These are phyloP conservation scores for Erpetoichthys calabaricus DNA, from an alignment of 2,797 vertebrate species.

Conservation along the genomic window DNA sequence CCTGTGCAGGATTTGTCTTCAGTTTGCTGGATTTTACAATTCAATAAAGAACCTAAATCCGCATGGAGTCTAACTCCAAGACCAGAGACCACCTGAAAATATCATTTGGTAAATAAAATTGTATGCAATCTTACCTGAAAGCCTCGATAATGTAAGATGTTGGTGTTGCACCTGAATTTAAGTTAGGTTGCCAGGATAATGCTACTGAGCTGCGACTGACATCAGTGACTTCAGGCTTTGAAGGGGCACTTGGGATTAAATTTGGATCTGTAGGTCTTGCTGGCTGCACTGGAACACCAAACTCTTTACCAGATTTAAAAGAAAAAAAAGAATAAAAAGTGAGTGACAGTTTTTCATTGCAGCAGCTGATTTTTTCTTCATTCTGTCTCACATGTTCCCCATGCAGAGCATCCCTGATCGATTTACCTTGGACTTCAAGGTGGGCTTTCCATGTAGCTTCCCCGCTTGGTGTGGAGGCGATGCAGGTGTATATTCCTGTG, in stretches of 20 bases:
- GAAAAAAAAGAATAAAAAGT: conserved; percentile 1
- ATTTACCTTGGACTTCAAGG: conserved; percentile 87
- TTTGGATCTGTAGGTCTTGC: conserved; percentile 90
- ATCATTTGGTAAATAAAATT: background rate
- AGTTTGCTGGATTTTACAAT: too few relatives aligned
- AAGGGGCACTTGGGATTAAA: conserved; percentile 87
- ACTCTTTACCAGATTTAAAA: conserved; percentile 53
- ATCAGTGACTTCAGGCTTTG: conserved; percentile 84
- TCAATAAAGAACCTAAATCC: background rate
- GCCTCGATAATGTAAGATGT: conserved; percentile 93
- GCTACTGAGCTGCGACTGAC: conserved; percentile 80
- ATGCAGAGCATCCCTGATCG: background rate
- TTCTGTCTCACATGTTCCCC: conserved; percentile 2
- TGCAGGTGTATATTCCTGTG: conserved; percentile 84
- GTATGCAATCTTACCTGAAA: conserved; percentile 63
- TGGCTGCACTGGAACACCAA: conserved; percentile 80
- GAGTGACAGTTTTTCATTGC: conserved; percentile 1
- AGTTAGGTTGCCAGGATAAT: conserved; percentile 86
- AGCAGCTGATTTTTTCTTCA: background rate
- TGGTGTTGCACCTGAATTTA: conserved; percentile 87
- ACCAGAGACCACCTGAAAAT: background rate
- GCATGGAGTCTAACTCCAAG: conserved; percentile 8
- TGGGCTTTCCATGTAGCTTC: conserved; percentile 90
- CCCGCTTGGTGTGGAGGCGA: conserved; percentile 84
- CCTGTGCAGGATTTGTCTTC: too few relatives aligned